A percentile compares a stretch with the other conserved stretches of the same genome.
Evolutionary conservation across 1,140 invertebrate genomes (phyloP).

Genomic region (Drosophila miranda): DNA sequence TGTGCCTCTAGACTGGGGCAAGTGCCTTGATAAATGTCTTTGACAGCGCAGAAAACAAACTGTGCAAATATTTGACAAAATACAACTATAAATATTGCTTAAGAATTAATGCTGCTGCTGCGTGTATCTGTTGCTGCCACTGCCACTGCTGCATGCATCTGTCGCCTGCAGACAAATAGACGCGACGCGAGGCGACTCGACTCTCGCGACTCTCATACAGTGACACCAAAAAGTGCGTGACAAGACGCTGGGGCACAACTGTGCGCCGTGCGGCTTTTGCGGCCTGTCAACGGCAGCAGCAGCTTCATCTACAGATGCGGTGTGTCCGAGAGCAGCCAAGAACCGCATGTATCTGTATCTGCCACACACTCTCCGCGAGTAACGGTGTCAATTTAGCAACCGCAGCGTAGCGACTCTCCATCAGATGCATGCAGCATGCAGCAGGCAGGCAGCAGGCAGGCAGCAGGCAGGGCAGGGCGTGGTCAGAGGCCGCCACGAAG

Average conservation of each 20-base stretch:
- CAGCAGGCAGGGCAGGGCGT: conserved; percentile 43
- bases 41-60: conserved; percentile 74
- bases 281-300: conserved; percentile 39
- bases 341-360: not conserved
- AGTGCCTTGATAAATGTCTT: conserved; percentile 76
- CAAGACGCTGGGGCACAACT: conserved; percentile 47
- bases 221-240: conserved; percentile 78
- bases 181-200: conserved; percentile 8
- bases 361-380: conserved; percentile 46
- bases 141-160: conserved; percentile 26
- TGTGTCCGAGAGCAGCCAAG: too few species aligned
- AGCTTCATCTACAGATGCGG: conserved; percentile 16
- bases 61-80: conserved; percentile 81
- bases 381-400: conserved; percentile 59
- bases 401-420: conserved; percentile 46
- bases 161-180: conserved; percentile 63
- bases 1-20: conserved; percentile 12
- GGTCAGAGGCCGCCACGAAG: conserved; percentile 45
- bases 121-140: conserved; percentile 27
- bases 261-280: conserved; percentile 14
- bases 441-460: not conserved
- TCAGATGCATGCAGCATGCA: conserved; percentile 34
- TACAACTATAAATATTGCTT: conserved; percentile 81
- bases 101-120: conserved; percentile 71
- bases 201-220: conserved; percentile 34